A percentile compares a stretch with the other conserved stretches of the same genome.
These are phyloP conservation scores for Lacerta agilis DNA, from an alignment of 2,797 vertebrate genomes.

Conservation along the genomic window DNA sequence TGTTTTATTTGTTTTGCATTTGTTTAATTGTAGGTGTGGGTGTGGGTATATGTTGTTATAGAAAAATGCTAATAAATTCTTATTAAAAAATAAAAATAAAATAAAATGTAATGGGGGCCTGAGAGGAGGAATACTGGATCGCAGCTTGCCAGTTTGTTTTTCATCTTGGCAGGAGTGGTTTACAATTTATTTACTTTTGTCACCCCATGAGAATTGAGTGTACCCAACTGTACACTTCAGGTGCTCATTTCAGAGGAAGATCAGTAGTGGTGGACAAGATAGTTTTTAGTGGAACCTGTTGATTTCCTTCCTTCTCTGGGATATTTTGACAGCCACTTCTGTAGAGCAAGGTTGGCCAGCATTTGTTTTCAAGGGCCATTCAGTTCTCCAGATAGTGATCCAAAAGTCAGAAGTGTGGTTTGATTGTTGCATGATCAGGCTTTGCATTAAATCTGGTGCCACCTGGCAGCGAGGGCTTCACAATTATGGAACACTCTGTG, in stretches of 20 bases:
- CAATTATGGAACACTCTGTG: background rate
- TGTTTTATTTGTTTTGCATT: too few species aligned
- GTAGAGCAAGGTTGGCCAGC: background rate
- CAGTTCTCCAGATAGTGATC: background rate
- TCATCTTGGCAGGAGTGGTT: background rate
- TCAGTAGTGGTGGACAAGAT: background rate
- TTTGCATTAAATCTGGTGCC: too few species aligned
- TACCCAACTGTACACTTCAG: background rate
- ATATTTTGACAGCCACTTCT: background rate
- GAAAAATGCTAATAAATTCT: too few species aligned
- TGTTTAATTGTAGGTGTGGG: too few species aligned
- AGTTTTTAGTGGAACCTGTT: background rate
- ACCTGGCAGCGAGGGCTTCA: background rate
- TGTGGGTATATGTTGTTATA: too few species aligned
- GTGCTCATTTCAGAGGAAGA: background rate
- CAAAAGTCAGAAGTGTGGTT: background rate
- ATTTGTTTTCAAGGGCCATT: background rate
- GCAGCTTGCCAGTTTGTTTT: background rate
- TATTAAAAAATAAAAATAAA: too few species aligned
- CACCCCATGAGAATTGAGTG: background rate
- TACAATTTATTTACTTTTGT: background rate
- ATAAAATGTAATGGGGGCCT: background rate
- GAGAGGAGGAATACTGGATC: slow-evolving; percentile 8
- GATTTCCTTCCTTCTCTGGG: background rate
- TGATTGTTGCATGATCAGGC: background rate